phyloP scores from a whole-genome alignment of 2,113 vertebrate species.

The Cercopithecus mona region DNA sequence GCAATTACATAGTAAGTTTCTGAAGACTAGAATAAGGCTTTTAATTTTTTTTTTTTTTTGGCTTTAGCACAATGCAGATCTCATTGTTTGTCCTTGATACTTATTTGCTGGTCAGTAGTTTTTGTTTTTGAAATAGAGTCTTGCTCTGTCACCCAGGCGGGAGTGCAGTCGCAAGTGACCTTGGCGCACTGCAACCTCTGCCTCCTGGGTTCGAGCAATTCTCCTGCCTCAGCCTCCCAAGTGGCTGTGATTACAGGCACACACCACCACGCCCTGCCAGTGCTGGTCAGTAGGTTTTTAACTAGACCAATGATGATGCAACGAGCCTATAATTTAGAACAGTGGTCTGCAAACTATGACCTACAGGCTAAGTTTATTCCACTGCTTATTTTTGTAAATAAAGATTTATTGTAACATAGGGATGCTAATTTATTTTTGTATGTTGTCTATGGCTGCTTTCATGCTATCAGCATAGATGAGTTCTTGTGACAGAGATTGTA shows the following conservation, averaged over 20 bases:
- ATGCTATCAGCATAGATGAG: neutral
- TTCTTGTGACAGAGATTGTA: neutral
- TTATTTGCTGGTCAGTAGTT: neutral
- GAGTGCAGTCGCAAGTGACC: no score
- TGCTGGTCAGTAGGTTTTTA: neutral
- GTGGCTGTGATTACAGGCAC: no score
- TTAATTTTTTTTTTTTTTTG: neutral
- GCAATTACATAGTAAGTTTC: neutral
- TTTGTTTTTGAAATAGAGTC: no score
- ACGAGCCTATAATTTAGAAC: neutral
- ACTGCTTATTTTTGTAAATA: conserved; percentile 4
- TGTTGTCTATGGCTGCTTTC: neutral
- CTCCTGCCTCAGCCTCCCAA: no score
- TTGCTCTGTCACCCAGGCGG: no score
- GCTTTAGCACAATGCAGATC: neutral
- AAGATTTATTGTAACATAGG: neutral
- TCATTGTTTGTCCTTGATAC: neutral
- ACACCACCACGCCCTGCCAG: no score
- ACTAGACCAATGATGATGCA: neutral
- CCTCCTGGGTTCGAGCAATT: no score
- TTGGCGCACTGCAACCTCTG: no score
- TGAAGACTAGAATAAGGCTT: neutral
- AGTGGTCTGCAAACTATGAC: neutral
- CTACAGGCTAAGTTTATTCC: neutral
- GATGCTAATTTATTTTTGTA: neutral